Percentiles rank a stretch among this genome's conserved stretches.
Conservation (phyloP, 1,140 invertebrate genomes). For the Apolygus lucorum region DNA sequence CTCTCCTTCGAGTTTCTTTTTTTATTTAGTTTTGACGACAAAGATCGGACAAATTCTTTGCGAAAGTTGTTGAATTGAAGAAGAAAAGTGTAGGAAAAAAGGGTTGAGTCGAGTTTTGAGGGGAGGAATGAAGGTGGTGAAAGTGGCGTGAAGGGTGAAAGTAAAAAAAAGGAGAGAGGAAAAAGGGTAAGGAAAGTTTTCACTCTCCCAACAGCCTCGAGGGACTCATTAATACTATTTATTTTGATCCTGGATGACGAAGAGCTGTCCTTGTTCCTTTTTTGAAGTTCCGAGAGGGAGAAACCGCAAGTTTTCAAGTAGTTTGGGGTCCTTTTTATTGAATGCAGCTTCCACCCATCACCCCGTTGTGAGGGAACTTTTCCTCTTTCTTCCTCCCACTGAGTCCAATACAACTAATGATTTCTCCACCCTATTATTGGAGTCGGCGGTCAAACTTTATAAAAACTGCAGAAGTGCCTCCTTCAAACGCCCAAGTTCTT, state of each 20-base stretch:
- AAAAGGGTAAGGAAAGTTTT: background rate
- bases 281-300: background rate
- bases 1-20: too few species aligned
- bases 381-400: background rate
- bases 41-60: too few species aligned
- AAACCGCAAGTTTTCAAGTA: constrained; percentile 14
- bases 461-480: background rate
- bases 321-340: constrained; percentile 1
- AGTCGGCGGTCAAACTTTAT: constrained; percentile 7
- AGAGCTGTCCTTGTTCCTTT: background rate
- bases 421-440: constrained; percentile 12
- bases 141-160: too few species aligned
- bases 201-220: background rate
- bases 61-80: too few species aligned
- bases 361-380: background rate
- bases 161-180: too few species aligned
- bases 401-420: constrained; percentile 10
- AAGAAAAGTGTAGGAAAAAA: too few species aligned
- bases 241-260: background rate
- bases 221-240: background rate
- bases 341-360: background rate
- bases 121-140: too few species aligned
- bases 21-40: too few species aligned
- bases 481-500: background rate
- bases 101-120: too few species aligned